Evolutionary conservation across 2,888 invertebrate genomes (phyloP).

Genomic region (Harpalus rufipes): DNA sequence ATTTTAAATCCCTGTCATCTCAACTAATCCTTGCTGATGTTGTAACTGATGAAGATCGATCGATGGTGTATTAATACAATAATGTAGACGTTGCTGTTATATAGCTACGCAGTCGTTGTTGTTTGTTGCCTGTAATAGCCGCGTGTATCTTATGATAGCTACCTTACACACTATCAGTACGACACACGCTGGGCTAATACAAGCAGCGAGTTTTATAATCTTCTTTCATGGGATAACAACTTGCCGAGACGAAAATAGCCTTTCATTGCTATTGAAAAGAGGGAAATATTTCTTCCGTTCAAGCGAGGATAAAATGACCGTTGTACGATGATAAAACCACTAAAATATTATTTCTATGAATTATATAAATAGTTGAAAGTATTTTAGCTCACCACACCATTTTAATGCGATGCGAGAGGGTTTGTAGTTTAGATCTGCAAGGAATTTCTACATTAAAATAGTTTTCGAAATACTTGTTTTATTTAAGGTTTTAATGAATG

Average conservation of each 20-base stretch:
- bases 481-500: too few relatives aligned
- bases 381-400: too few relatives aligned
- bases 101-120: constrained; percentile 2
- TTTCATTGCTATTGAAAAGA: neutral
- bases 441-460: too few relatives aligned
- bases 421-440: too few relatives aligned
- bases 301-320: neutral
- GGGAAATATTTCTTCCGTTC: neutral
- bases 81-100: neutral
- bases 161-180: constrained; percentile 81
- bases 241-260: neutral
- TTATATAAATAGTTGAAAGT: too few relatives aligned
- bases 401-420: too few relatives aligned
- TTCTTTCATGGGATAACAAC: neutral
- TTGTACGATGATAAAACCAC: too few relatives aligned
- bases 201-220: constrained; percentile 67
- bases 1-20: neutral
- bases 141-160: constrained; percentile 85
- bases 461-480: too few relatives aligned
- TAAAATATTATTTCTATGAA: too few relatives aligned
- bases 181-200: constrained; percentile 79
- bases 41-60: neutral
- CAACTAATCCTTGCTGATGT: neutral
- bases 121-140: constrained; percentile 77
- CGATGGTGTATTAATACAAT: neutral